Evolutionary conservation across 2,797 vertebrate species (phyloP).

Genomic region (Lacerta agilis): DNA sequence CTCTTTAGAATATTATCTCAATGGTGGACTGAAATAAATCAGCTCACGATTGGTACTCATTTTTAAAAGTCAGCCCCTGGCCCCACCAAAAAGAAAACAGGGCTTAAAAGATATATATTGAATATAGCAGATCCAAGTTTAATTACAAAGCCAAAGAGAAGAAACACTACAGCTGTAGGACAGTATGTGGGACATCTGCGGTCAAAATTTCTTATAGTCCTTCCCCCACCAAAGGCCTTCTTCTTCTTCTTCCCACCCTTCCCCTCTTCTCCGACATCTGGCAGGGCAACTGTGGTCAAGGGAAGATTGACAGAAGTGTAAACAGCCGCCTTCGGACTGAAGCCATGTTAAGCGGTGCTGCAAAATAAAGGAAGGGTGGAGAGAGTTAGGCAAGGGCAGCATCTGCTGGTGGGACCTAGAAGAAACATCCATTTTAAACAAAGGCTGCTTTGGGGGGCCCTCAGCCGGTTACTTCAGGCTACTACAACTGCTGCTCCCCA

Average conservation of each 20-base stretch:
- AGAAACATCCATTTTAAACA: constrained; percentile 7
- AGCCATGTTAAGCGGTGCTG: constrained; percentile 57
- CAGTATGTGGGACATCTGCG: background rate
- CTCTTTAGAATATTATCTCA: background rate
- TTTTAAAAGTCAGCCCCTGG: constrained; percentile 4
- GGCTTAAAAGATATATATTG: constrained; percentile 55
- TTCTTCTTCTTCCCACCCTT: constrained; percentile 37
- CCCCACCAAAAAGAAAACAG: background rate
- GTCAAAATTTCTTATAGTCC: background rate
- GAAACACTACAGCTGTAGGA: background rate
- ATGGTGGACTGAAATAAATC: background rate
- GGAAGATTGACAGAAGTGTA: constrained; percentile 18
- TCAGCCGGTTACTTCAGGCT: background rate
- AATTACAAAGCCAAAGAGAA: constrained; percentile 59
- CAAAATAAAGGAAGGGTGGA: constrained; percentile 47
- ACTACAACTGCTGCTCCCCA: background rate
- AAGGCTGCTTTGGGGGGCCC: background rate
- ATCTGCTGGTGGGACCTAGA: constrained; percentile 64
- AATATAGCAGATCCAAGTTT: constrained; percentile 50
- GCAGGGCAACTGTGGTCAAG: constrained; percentile 49
- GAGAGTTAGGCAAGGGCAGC: constrained; percentile 52
- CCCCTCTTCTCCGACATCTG: constrained; percentile 38
- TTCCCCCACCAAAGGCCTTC: constrained; percentile 3
- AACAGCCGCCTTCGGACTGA: constrained; percentile 53
- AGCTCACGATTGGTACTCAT: background rate